Evolutionary conservation across 2,888 invertebrate genomes (phyloP).

Genomic region (Allophyes oxyacanthae): DNA sequence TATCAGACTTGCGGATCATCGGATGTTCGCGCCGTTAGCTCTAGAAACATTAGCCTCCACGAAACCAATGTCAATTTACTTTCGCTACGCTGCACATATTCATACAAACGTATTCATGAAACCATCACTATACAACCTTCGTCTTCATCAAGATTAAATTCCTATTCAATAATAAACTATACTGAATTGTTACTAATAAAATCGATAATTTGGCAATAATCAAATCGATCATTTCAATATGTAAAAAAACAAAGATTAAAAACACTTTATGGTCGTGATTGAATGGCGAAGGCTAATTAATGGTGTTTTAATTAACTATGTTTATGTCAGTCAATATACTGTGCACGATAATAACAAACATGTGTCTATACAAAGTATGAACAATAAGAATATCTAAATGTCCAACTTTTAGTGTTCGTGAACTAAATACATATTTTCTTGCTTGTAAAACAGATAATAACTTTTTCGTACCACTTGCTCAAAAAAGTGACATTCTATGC

Average conservation of each 20-base stretch:
- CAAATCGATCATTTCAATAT: constrained; percentile 15
- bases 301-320: constrained; percentile 37
- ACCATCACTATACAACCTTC: constrained; percentile 31
- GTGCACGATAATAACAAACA: constrained; percentile 30
- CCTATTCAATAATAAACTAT: constrained; percentile 25
- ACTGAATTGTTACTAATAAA: constrained; percentile 9
- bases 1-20: constrained; percentile 40
- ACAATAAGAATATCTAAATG: constrained; percentile 10
- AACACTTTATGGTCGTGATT: constrained; percentile 16
- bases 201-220: constrained; percentile 23
- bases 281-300: constrained; percentile 39
- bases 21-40: constrained; percentile 42
- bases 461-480: no score
- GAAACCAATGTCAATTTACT: constrained; percentile 50
- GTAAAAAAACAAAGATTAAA: constrained; percentile 21
- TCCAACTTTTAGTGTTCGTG: constrained; percentile 42
- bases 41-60: constrained; percentile 19
- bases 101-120: constrained; percentile 14
- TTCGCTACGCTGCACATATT: constrained; percentile 31
- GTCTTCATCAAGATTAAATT: constrained; percentile 10
- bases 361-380: constrained; percentile 8
- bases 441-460: constrained; percentile 30
- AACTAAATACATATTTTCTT: constrained; percentile 45
- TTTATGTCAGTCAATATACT: constrained; percentile 15
- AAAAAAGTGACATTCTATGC: no score